Evolutionary conservation across 1,140 invertebrate species (phyloP).

Genomic region (Drosophila kepulauana): DNA sequence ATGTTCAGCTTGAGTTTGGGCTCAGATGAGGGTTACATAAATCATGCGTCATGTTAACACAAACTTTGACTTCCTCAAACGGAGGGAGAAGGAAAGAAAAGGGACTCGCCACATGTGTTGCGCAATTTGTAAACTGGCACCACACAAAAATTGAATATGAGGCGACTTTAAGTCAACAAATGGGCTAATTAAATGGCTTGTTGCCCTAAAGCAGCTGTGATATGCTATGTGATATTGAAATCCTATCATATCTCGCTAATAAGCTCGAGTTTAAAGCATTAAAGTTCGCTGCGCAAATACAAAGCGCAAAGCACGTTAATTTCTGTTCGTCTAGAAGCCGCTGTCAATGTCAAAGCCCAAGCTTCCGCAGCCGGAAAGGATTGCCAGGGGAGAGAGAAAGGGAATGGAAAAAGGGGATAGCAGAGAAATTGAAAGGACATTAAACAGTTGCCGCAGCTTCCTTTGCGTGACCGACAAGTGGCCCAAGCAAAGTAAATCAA

Average conservation of each 20-base stretch:
- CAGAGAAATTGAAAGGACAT: constrained; percentile 18
- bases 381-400: neutral
- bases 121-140: constrained; percentile 45
- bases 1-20: constrained; percentile 7
- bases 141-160: neutral
- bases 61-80: constrained; percentile 55
- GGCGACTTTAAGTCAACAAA: constrained; percentile 1
- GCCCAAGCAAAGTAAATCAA: constrained; percentile 37
- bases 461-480: constrained; percentile 59
- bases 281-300: constrained; percentile 65
- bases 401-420: constrained; percentile 12
- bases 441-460: constrained; percentile 41
- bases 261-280: constrained; percentile 22
- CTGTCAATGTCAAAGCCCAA: too few relatives aligned
- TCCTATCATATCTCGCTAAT: constrained; percentile 43
- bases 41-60: constrained; percentile 72
- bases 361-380: too few relatives aligned
- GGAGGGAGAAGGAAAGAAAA: neutral
- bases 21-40: constrained; percentile 60
- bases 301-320: constrained; percentile 31
- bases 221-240: too few relatives aligned
- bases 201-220: too few relatives aligned
- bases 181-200: constrained; percentile 50
- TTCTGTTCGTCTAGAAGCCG: constrained; percentile 18
- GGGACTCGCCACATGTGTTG: constrained; percentile 57